Conservation (phyloP, 2,797 vertebrate genomes). For the Hybognathus amarus region DNA sequence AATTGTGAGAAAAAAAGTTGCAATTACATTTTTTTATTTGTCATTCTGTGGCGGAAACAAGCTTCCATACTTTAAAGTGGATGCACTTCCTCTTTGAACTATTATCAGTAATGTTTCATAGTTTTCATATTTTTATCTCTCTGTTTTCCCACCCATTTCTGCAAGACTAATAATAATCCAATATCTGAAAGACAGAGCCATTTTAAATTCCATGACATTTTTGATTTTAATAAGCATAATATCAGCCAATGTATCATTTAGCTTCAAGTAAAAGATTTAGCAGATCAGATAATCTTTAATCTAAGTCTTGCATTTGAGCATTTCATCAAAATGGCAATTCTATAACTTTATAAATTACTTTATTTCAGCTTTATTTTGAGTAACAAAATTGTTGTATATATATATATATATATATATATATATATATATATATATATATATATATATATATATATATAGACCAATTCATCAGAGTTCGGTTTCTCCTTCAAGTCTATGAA, state of each 20-base stretch:
- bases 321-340: neutral
- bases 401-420: too few species aligned
- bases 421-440: too few species aligned
- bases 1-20: too few species aligned
- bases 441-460: too few species aligned
- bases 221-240: neutral
- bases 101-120: neutral
- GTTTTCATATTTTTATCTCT: neutral
- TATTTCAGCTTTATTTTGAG: neutral
- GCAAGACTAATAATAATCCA: neutral
- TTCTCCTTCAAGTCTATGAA: neutral
- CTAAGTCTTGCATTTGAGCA: slow-evolving; percentile 56
- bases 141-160: neutral
- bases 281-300: slow-evolving; percentile 39
- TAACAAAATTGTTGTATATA: neutral
- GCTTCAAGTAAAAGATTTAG: slow-evolving; percentile 59
- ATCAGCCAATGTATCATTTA: slow-evolving; percentile 44
- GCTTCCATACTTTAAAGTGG: too few species aligned
- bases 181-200: neutral
- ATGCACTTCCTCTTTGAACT: neutral
- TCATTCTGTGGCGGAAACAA: too few species aligned
- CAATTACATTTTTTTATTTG: too few species aligned
- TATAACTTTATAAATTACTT: neutral
- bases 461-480: neutral
- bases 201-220: neutral